Conservation (phyloP, 2,797 vertebrate species). For the Chlorospingus flavigularis region DNA sequence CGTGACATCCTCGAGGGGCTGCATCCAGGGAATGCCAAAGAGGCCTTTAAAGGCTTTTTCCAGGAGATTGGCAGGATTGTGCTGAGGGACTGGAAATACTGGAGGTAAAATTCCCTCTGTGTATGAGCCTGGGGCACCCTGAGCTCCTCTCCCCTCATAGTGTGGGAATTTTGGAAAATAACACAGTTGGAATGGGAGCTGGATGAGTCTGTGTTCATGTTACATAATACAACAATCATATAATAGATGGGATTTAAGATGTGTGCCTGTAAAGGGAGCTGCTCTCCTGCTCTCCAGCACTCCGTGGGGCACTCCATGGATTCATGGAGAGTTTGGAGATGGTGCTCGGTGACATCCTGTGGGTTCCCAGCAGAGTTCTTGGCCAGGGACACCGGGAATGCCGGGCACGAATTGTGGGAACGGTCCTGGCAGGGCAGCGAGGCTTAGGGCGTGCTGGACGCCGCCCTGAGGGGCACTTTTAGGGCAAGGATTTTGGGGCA, state of each 20-base stretch:
- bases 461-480: fast-evolving
- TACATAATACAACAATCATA: fast-evolving
- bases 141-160: neutral
- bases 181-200: fast-evolving
- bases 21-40: neutral
- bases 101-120: neutral
- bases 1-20: neutral
- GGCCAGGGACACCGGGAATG: neutral
- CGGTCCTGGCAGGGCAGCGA: neutral
- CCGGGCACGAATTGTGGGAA: neutral
- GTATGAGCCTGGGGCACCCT: fast-evolving
- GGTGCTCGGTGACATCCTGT: neutral
- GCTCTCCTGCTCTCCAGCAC: neutral
- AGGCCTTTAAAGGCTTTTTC: neutral
- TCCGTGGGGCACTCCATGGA: neutral
- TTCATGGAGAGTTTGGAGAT: neutral
- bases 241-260: neutral
- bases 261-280: neutral
- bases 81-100: neutral
- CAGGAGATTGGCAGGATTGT: neutral
- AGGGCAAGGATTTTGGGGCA: neutral
- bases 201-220: fast-evolving
- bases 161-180: neutral
- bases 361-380: neutral
- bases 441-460: neutral